A percentile compares a stretch with the other conserved stretches of the same genome.
These are phyloP conservation scores for Rhimphoctona megacephalus DNA, from an alignment of 2,888 invertebrate genomes.

Conservation along the genomic window DNA sequence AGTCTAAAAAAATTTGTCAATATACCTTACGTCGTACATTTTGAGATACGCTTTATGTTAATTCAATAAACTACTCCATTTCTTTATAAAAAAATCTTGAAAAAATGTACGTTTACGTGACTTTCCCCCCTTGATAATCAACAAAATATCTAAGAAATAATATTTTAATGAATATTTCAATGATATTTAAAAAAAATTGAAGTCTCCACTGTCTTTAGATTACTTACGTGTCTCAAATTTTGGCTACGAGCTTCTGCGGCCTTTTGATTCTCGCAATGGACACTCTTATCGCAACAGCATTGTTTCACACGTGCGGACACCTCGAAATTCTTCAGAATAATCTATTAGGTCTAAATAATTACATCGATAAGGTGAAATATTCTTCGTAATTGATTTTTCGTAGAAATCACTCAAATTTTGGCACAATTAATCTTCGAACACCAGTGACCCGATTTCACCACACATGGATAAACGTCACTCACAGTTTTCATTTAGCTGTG, in stretches of 20 bases:
- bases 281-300: slow-evolving; percentile 76
- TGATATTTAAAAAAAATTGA: no score
- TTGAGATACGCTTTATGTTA: no score
- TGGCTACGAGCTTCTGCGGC: slow-evolving; percentile 75
- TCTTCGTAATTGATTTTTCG: not conserved
- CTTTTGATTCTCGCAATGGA: slow-evolving; percentile 76
- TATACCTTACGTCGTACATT: no score
- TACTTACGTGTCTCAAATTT: slow-evolving; percentile 74
- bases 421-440: not conserved
- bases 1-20: no score
- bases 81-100: no score
- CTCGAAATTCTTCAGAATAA: slow-evolving; percentile 74
- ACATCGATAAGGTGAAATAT: slow-evolving; percentile 46
- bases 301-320: slow-evolving; percentile 78
- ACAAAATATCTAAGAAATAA: no score
- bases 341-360: slow-evolving; percentile 60
- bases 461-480: not conserved
- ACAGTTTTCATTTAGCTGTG: not conserved
- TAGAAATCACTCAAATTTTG: not conserved
- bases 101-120: no score
- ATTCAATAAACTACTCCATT: no score
- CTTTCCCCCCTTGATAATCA: no score
- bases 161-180: no score
- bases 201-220: slow-evolving; percentile 64
- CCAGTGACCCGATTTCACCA: not conserved